These are phyloP conservation scores for Pelecanus crispus DNA, from an alignment of 2,113 vertebrate genomes.

Conservation along the genomic window DNA sequence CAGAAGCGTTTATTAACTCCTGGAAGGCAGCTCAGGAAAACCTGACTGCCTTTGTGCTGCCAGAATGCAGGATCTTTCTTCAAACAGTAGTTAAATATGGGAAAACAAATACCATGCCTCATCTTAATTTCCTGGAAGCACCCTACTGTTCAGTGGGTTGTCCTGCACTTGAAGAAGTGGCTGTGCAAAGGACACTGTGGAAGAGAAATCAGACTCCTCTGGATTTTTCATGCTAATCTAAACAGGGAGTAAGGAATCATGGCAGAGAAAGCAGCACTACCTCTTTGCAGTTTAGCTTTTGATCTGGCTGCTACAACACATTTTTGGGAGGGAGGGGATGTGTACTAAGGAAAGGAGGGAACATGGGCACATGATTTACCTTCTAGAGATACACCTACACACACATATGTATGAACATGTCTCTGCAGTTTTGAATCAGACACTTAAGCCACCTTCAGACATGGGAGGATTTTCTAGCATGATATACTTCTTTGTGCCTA, in stretches of 20 bases:
- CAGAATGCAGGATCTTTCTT: not conserved
- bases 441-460: not conserved
- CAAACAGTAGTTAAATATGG: not conserved
- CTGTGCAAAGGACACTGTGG: not conserved
- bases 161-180: not conserved
- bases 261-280: not conserved
- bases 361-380: fast-evolving
- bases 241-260: fast-evolving
- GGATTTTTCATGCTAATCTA: not conserved
- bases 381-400: not conserved
- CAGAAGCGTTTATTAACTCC: not conserved
- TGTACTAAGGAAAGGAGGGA: not conserved
- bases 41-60: not conserved
- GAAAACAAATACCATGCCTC: not conserved
- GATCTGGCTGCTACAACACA: not conserved
- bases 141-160: not conserved
- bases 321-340: not conserved
- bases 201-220: not conserved
- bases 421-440: not conserved
- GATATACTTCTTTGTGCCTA: not conserved
- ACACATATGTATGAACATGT: fast-evolving
- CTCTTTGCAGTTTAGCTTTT: not conserved
- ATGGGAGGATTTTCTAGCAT: not conserved
- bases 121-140: not conserved
- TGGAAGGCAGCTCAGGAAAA: not conserved